Conservation (phyloP, 2,113 vertebrate species). For the Oncorhynchus kisutch region DNA sequence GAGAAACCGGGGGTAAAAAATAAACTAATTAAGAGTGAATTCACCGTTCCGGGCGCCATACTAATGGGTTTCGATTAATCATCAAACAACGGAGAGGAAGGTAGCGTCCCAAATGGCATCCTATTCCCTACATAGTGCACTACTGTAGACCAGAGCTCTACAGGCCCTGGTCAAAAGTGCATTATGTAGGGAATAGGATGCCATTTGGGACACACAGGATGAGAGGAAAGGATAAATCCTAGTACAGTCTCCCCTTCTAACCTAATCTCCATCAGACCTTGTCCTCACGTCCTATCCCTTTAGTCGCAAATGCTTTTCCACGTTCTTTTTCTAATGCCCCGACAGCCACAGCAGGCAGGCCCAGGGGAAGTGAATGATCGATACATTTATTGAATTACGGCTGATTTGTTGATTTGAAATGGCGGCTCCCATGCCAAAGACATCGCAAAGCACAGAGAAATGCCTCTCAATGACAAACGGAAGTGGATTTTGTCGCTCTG, state of each 20-base stretch:
- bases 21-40: constrained; percentile 72
- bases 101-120: constrained; percentile 33
- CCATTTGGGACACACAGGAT: too few relatives aligned
- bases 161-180: too few relatives aligned
- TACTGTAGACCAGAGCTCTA: too few relatives aligned
- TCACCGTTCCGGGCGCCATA: constrained; percentile 50
- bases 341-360: neutral
- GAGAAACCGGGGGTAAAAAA: constrained; percentile 52
- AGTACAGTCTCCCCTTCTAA: constrained; percentile 15
- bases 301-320: constrained; percentile 34
- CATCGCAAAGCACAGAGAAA: neutral
- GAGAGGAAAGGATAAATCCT: neutral
- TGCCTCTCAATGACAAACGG: constrained; percentile 24
- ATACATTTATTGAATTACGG: constrained; percentile 49
- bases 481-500: constrained; percentile 25
- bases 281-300: constrained; percentile 17
- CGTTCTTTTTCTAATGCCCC: neutral
- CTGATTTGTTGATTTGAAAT: constrained; percentile 24
- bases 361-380: constrained; percentile 34
- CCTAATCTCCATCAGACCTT: constrained; percentile 1
- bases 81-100: constrained; percentile 49
- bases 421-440: constrained; percentile 16
- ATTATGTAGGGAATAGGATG: too few relatives aligned
- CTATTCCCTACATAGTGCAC: constrained; percentile 6
- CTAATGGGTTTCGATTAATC: constrained; percentile 74